Evolutionary conservation across 1,140 invertebrate species (phyloP), one percentile per base, ranked within the genome.

Genomic region (Diprion similis): DNA sequence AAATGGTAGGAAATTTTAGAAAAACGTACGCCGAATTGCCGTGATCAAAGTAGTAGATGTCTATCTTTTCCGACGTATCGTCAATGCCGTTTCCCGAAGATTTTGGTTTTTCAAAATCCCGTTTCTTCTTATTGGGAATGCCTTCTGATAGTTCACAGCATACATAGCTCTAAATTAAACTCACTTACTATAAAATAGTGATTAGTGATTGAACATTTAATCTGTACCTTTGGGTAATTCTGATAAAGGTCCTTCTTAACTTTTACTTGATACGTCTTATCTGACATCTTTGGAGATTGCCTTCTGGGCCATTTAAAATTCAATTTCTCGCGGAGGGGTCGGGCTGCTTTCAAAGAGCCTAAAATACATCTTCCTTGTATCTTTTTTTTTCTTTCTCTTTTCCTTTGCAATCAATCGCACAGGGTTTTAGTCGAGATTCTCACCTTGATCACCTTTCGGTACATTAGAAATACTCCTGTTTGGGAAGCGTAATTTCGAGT

Each of bases 31-130:
- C 89, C 7, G 91, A 89, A 77, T 90, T 91, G 64, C 92, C 91
- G 77, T 92, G 91, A 80, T 93, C 92, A 76, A 93, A 93, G 66
- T 91, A 92, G 82, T 93, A 93, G 64, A 92, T 89, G 73, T 92
- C 92, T 9, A 91, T 89, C 75, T 86, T 86, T 72, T 90, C 87
- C 11, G 83, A 74, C 4, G 72, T 69, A 71, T 80, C 79, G 64
- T 76, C 75, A 70, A 76, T 74, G 64, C 65, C 68, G 67, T 76
- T 65, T 64, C 68, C 70, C 46, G 66, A 11, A 69, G 45, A 73
- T 66, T 8, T 59, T 69, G 11, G 19, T 46, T 51, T 65, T 59
- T 71, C 13, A 13, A 17, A 74, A 17, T 19, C 8, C 46, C 51
- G 72, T 8, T 65, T 64, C 66, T 73, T 72, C 8, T n/a, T 37